Evolutionary conservation across 2,797 vertebrate genomes (phyloP).

Genomic region (Phoeniculus purpureus): DNA sequence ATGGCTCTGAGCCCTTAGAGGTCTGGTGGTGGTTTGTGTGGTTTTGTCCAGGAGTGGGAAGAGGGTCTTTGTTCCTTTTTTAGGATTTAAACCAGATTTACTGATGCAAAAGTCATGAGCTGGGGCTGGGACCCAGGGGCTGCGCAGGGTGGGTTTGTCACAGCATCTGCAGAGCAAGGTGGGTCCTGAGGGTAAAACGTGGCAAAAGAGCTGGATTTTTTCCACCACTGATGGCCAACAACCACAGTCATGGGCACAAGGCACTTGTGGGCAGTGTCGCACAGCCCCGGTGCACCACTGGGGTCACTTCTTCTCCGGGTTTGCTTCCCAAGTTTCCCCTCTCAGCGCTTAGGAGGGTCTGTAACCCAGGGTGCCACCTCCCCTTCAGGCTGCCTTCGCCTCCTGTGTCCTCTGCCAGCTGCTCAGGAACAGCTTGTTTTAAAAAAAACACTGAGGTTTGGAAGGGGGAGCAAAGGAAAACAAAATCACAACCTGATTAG

Average conservation of each 20-base stretch:
- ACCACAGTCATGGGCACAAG: rapidly evolving
- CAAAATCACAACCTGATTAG: not conserved
- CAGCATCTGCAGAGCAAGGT: not conserved
- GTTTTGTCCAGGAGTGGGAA: rapidly evolving
- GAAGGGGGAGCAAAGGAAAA: not conserved
- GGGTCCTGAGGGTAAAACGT: not conserved
- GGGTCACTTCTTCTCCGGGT: rapidly evolving
- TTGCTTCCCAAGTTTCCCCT: not conserved
- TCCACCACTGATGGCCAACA: rapidly evolving
- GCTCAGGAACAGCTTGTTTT: not conserved
- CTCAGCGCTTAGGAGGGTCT: not conserved
- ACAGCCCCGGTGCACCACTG: rapidly evolving
- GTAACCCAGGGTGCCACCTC: not conserved
- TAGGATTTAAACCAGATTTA: not conserved
- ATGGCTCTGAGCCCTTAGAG: rapidly evolving
- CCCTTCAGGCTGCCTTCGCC: not conserved
- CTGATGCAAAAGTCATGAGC: rapidly evolving
- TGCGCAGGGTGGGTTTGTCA: not conserved
- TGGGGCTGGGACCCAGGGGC: not conserved
- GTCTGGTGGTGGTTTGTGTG: rapidly evolving
- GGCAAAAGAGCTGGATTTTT: not conserved
- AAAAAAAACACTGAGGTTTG: not conserved
- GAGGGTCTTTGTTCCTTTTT: not conserved
- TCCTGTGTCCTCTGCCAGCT: not conserved
- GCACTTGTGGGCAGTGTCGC: not conserved